Percentiles rank a stretch among this genome's conserved stretches.
Conservation (phyloP, 1,140 invertebrate genomes). For the Drosophila nigromelanica region DNA sequence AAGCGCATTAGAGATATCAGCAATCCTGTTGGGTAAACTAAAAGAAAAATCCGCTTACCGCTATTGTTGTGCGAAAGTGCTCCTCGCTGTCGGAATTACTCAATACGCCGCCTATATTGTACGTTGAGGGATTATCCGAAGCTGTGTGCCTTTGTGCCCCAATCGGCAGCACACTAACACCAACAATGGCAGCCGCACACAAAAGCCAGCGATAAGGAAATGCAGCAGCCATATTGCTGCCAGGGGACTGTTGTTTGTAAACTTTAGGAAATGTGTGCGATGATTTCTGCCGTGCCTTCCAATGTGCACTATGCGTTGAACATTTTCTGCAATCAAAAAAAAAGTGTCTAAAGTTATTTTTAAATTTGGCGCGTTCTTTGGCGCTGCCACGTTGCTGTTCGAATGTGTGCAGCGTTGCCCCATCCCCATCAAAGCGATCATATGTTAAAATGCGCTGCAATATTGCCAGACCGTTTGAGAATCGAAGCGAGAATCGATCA, state of each 20-base stretch:
- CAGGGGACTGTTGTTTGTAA: conserved; percentile 23
- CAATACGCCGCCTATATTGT: conserved; percentile 96
- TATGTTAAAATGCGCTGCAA: conserved; percentile 2
- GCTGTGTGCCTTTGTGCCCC: conserved; percentile 71
- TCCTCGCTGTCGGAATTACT: conserved; percentile 90
- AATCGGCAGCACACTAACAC: conserved; percentile 50
- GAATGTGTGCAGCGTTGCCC: conserved; percentile 20
- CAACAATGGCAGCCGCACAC: conserved; percentile 60
- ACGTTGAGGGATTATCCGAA: conserved; percentile 88
- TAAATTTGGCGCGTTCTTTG: neutral
- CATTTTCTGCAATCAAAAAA: conserved; percentile 61
- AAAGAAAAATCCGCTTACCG: conserved; percentile 86
- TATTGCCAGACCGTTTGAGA: conserved; percentile 20
- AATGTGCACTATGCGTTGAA: conserved; percentile 22
- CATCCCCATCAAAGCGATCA: conserved; percentile 9
- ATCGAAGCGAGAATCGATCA: conserved; percentile 22
- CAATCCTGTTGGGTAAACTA: conserved; percentile 38
- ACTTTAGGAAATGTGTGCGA: conserved; percentile 47
- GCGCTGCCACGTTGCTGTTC: conserved; percentile 20
- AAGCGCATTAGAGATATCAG: conserved; percentile 22
- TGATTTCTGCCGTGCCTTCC: conserved; percentile 36
- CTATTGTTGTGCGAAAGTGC: conserved; percentile 91
- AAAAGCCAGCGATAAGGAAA: conserved; percentile 66
- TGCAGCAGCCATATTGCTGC: conserved; percentile 59
- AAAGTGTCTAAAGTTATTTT: neutral